Evolutionary conservation across 2,888 invertebrate species (phyloP), one percentile per base, ranked within the genome.

Genomic region (Heliconius aoede): DNA sequence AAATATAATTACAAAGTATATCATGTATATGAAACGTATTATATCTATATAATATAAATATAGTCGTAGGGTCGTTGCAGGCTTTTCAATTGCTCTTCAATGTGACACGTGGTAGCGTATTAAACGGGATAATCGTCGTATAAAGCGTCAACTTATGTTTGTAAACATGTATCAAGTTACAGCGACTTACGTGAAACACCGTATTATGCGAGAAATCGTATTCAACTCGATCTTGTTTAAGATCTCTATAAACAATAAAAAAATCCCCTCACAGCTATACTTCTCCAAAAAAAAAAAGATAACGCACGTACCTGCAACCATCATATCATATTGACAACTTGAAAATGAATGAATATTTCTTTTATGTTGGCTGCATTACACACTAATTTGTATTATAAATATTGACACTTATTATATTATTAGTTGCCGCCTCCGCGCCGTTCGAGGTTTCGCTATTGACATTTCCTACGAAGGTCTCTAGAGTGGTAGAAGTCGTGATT

Each of bases 381-480:
- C 30, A 72, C 60, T 40, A 40, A 74, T 69, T 28, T 62, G 64
- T 64, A 65, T 28, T 24, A 26, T 55, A 64, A 55, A 71, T 58
- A 64, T 62, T 46, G 62, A 36, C 51, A 36, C 80, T 81, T 81
- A 84, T 83, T 82, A 83, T 86, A 86, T 86, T 88, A 84, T 85
- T 86, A 86, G 86, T 86, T 85, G 32, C 60, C 80, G 83, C 81
- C 88, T 69, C 69, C 76, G 81, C 85, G 84, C 36, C 65, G 58
- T 62, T 73, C 88, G 87, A 87, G 87, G 89, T 87, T 86, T 85
- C 86, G 89, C 89, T 93, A 92, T 94, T 93, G 93, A 93, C 94
- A 93, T 94, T 93, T 91, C 89, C 87, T 86, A 86, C 87, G 92
- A 94, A 93, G 93, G 93, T 89, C 91, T 89, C 87, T 83, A 76